phyloP scores from a whole-genome alignment of 2,113 vertebrate genomes.

The Cettia cetti region DNA sequence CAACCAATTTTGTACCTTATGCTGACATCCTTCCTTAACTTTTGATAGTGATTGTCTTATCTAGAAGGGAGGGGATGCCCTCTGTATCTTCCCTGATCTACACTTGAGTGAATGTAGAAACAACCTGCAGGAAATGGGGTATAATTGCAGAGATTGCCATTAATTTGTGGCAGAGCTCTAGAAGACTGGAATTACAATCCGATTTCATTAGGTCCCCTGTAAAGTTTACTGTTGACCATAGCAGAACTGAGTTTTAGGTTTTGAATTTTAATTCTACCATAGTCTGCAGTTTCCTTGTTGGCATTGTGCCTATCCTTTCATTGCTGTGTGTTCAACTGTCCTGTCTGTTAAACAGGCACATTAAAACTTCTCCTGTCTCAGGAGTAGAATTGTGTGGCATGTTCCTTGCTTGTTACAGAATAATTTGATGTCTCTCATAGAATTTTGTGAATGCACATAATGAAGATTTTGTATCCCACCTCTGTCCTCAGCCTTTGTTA shows the following conservation, averaged over 20 bases:
- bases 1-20: neutral
- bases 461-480: neutral
- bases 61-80: neutral
- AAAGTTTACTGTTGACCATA: neutral
- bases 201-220: neutral
- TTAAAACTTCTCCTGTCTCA: neutral
- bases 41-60: neutral
- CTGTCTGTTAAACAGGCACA: neutral
- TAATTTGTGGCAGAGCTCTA: neutral
- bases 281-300: neutral
- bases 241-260: neutral
- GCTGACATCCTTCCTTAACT: neutral
- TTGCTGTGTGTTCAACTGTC: neutral
- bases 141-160: neutral
- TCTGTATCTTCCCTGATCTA: neutral
- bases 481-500: neutral
- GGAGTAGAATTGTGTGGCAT: neutral
- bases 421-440: neutral
- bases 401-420: neutral
- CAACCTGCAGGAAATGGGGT: neutral
- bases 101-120: neutral
- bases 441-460: neutral
- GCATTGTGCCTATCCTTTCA: neutral
- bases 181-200: neutral
- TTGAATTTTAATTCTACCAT: neutral